Evolutionary conservation across 2,888 invertebrate species (phyloP).

Genomic region (Syrista parreyssii): DNA sequence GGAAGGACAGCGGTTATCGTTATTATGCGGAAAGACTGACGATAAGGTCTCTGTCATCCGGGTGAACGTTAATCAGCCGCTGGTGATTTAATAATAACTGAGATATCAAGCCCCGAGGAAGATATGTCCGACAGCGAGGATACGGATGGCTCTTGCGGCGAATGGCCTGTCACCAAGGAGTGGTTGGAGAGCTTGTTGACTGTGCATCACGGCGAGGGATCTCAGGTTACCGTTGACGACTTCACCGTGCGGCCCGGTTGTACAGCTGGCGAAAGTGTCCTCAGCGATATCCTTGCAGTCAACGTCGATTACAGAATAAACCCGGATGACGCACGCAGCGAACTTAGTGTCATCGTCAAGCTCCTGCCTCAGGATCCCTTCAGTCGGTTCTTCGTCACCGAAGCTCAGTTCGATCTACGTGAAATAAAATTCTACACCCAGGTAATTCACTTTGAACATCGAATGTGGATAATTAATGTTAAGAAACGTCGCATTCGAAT

Average conservation of each 20-base stretch:
- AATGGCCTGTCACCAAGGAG: slow-evolving; percentile 70
- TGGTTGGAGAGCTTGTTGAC: slow-evolving; percentile 70
- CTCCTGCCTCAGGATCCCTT: slow-evolving; percentile 83
- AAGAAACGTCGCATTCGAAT: not conserved
- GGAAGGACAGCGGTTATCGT: slow-evolving; percentile 2
- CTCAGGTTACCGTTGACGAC: slow-evolving; percentile 65
- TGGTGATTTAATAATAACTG: not conserved
- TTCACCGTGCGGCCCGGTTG: slow-evolving; percentile 72
- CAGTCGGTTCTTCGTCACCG: slow-evolving; percentile 82
- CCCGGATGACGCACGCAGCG: slow-evolving; percentile 59
- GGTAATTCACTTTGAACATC: slow-evolving; percentile 64
- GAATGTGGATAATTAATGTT: not conserved
- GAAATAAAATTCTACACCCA: slow-evolving; percentile 87
- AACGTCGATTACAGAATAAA: slow-evolving; percentile 73
- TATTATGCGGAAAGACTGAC: no score
- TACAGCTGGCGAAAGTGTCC: slow-evolving; percentile 77
- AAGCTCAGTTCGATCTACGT: slow-evolving; percentile 84
- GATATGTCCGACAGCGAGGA: slow-evolving; percentile 70
- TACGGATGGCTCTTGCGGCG: slow-evolving; percentile 64
- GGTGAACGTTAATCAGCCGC: no score
- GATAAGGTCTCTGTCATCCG: no score
- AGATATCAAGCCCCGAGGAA: slow-evolving; percentile 11
- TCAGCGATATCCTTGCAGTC: slow-evolving; percentile 85
- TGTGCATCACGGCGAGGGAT: slow-evolving; percentile 64
- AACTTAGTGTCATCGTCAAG: slow-evolving; percentile 76